phyloP scores from a whole-genome alignment of 2,113 vertebrate species.

The Otus sunia region DNA sequence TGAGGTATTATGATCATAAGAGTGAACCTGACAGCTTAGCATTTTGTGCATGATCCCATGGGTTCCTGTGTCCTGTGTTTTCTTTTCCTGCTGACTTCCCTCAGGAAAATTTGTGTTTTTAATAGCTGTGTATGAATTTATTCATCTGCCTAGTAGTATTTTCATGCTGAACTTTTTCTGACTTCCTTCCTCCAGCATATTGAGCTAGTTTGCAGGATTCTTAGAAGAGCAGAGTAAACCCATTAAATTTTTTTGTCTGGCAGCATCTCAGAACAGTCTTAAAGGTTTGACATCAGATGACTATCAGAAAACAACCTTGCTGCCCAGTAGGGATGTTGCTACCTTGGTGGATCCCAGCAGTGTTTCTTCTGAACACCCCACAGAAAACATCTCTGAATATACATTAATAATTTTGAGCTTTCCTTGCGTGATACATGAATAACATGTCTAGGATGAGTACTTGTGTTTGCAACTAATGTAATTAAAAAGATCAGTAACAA shows the following conservation, averaged over 20 bases:
- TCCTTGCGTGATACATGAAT: background rate
- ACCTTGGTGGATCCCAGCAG: background rate
- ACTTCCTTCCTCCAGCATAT: background rate
- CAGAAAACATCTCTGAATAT: background rate
- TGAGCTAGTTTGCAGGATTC: background rate
- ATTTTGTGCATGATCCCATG: background rate
- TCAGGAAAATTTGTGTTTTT: background rate
- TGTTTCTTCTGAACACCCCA: background rate
- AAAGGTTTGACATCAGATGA: background rate
- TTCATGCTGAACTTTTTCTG: background rate
- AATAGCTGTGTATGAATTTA: background rate
- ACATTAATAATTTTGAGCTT: background rate
- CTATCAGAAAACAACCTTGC: background rate
- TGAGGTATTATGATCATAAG: background rate
- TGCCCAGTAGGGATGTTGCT: background rate
- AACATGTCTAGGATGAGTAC: background rate
- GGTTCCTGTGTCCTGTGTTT: background rate
- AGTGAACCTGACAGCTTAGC: background rate
- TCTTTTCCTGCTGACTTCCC: background rate
- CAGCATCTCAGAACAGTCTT: background rate
- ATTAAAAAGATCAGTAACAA: background rate
- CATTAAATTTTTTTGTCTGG: background rate
- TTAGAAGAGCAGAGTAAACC: background rate
- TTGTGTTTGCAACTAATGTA: background rate
- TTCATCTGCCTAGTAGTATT: background rate